These are phyloP conservation scores for Ochlodes sylvanus DNA, from an alignment of 2,888 invertebrate species.

Conservation along the genomic window DNA sequence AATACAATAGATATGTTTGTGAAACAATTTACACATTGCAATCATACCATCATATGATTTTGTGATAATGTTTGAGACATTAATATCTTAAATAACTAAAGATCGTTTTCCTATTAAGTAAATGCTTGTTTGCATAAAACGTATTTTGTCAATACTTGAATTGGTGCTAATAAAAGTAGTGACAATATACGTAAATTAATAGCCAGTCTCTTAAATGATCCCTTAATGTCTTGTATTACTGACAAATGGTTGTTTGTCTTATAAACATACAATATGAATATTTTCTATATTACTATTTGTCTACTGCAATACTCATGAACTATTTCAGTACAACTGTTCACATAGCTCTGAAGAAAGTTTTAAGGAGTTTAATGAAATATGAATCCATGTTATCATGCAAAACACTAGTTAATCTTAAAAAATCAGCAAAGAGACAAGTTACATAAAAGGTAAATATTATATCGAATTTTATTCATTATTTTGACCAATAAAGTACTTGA, in stretches of 20 bases:
- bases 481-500: slow-evolving; percentile 3
- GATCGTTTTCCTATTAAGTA: slow-evolving; percentile 25
- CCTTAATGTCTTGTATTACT: slow-evolving; percentile 6
- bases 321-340: background rate
- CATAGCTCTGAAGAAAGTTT: background rate
- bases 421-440: background rate
- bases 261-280: background rate
- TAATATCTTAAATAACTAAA: slow-evolving; percentile 20
- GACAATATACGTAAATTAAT: slow-evolving; percentile 18
- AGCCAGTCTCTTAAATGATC: slow-evolving; percentile 34
- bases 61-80: slow-evolving; percentile 31
- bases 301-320: no score
- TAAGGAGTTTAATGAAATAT: background rate
- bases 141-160: background rate
- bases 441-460: background rate
- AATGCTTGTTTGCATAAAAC: slow-evolving; percentile 11
- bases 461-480: slow-evolving; percentile 1
- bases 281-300: background rate
- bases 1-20: slow-evolving; percentile 16
- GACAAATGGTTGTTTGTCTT: background rate
- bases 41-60: slow-evolving; percentile 25
- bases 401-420: slow-evolving; percentile 9
- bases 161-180: slow-evolving; percentile 10
- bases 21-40: background rate
- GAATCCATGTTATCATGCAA: slow-evolving; percentile 2